Evolutionary conservation across 1,140 invertebrate species (phyloP).

Genomic region (Micrasema minimum): DNA sequence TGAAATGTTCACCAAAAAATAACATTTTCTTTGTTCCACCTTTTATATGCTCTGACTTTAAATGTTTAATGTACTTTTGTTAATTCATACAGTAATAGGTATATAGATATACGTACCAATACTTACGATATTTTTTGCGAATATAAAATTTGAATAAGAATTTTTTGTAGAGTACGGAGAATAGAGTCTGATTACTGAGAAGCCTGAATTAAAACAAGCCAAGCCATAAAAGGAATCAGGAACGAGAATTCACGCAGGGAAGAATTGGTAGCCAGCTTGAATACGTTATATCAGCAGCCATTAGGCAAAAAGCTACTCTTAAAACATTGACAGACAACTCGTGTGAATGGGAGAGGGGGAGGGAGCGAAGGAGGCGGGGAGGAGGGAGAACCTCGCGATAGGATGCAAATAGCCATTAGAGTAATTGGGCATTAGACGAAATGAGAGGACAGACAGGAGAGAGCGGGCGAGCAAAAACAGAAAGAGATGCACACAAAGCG

Average conservation of each 20-base stretch:
- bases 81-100: too few relatives aligned
- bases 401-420: conserved; percentile 55
- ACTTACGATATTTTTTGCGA: too few relatives aligned
- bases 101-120: too few relatives aligned
- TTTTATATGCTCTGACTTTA: too few relatives aligned
- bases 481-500: conserved; percentile 25
- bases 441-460: conserved; percentile 50
- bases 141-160: too few relatives aligned
- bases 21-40: too few relatives aligned
- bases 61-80: too few relatives aligned
- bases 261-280: conserved; percentile 48
- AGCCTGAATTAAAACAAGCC: conserved; percentile 23
- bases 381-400: conserved; percentile 42
- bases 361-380: conserved; percentile 4
- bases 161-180: too few relatives aligned
- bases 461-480: neutral
- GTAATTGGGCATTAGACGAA: conserved; percentile 55
- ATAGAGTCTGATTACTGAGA: conserved; percentile 28
- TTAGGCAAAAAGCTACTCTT: conserved; percentile 51
- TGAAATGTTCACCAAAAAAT: too few relatives aligned
- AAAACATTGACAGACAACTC: conserved; percentile 54
- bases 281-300: conserved; percentile 49
- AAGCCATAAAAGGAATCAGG: neutral
- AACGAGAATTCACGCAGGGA: conserved; percentile 31
- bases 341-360: conserved; percentile 21